phyloP scores from a whole-genome alignment of 1,140 invertebrate genomes.

The Liolophura sinensis region DNA sequence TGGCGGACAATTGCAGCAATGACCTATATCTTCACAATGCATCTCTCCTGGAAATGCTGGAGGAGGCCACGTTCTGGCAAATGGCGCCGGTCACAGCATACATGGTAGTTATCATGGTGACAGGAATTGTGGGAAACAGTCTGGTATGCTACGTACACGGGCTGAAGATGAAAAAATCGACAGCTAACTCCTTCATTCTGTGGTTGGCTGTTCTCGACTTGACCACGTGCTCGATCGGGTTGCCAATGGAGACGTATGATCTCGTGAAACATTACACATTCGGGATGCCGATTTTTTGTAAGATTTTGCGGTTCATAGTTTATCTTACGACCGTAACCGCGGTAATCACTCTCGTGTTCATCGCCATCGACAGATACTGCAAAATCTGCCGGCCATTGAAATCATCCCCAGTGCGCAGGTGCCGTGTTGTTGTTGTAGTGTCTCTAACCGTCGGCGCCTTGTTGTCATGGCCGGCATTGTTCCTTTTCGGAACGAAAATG shows the following conservation, averaged over 20 bases:
- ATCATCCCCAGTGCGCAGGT: conserved; percentile 8
- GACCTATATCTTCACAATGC: too few species aligned
- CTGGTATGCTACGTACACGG: conserved; percentile 30
- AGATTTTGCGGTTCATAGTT: conserved; percentile 33
- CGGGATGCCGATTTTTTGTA: conserved; percentile 34
- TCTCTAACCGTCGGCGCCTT: conserved; percentile 1
- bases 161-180: conserved; percentile 20
- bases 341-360: conserved; percentile 32
- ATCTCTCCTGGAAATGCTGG: too few species aligned
- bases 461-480: conserved; percentile 9
- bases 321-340: conserved; percentile 38
- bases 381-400: conserved; percentile 41
- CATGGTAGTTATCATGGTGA: conserved; percentile 24
- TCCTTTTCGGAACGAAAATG: background rate
- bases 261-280: conserved; percentile 34
- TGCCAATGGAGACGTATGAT: conserved; percentile 39
- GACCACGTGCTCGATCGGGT: conserved; percentile 15
- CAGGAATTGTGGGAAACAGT: conserved; percentile 33
- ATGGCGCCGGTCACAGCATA: background rate
- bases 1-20: too few species aligned
- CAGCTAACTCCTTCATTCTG: conserved; percentile 31
- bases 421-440: conserved; percentile 8
- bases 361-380: conserved; percentile 42
- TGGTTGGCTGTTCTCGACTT: conserved; percentile 19
- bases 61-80: too few species aligned